Evolutionary conservation across 2,888 invertebrate species (phyloP), one percentile per base, ranked within the genome.

Genomic region (Drosophila suboccidentalis): DNA sequence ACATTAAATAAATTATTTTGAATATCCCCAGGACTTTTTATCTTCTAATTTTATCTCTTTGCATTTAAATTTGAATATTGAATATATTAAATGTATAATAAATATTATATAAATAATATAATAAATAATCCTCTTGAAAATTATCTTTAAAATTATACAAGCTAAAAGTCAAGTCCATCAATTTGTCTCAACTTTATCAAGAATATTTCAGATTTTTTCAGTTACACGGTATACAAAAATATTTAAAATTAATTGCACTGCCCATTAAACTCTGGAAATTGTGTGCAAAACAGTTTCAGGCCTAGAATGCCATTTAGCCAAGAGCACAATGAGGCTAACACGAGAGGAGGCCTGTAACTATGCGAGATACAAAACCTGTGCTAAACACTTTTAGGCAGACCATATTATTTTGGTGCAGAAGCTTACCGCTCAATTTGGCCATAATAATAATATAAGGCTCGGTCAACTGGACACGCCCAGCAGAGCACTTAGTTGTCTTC

Each of bases 361-460:
- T 39, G 59, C 50, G 54, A 43, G 17, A 15, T 22, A 34, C 15
- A 38, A 29, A 58, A n/a, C 34, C 47, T 11, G n/a, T 44, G 71
- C 59, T 77, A 39, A 38, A 61, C 50, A 55, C 54, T 59, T 44
- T 58, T 59, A 29, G 54, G 64, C 32, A 29, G 54, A 51, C 57
- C 51, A 74, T 74, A 78, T 77, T 77, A 73, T 75, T 71, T 65
- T 55, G 62, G 60, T 53, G 60, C 72, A 67, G 69, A 74, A 74
- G 82, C 79, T 78, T 59, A 68, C 65, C 79, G 58, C 75, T 82
- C 82, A 75, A 87, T 85, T 83, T 80, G 76, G 64, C 64, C 80
- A 88, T 82, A 73, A 82, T 85, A 88, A 88, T 86, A 82, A 82
- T 75, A 75, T 68, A 69, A 64, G 75, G 54, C 36, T 57, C 61